phyloP scores from a whole-genome alignment of 2,113 vertebrate species.

The Ageneiosus marmoratus region DNA sequence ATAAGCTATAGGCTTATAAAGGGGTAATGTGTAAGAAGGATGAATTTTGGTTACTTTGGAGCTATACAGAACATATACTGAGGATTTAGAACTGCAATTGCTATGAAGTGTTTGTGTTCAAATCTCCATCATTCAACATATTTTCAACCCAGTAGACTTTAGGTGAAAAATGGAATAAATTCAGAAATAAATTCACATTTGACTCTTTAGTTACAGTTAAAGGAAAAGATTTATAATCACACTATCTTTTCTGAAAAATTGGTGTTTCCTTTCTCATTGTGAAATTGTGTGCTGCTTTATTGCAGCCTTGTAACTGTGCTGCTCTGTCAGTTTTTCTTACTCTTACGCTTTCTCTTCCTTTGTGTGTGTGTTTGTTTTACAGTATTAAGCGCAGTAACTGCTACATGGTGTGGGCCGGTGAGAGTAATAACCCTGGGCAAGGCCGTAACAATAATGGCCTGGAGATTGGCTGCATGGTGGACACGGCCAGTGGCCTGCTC shows the following conservation, averaged over 20 bases:
- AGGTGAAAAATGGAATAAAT: too few relatives aligned
- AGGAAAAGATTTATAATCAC: not conserved
- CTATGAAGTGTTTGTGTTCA: not conserved
- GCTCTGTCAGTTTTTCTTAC: not conserved
- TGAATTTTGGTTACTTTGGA: not conserved
- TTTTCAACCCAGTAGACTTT: too few relatives aligned
- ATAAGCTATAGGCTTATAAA: not conserved
- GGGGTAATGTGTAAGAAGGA: not conserved
- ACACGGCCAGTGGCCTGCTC: constrained; percentile 85
- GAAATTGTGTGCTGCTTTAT: not conserved
- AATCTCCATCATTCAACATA: not conserved
- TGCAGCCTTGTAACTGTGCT: not conserved
- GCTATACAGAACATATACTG: not conserved
- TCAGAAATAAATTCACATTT: not conserved
- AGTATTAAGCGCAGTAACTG: constrained; percentile 95
- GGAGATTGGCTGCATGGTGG: constrained; percentile 91
- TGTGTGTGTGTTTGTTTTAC: constrained; percentile 10
- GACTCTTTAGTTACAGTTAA: not conserved
- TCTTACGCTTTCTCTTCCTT: not conserved
- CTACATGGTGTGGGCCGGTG: constrained; percentile 96
- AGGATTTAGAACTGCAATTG: not conserved
- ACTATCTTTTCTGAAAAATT: too few relatives aligned
- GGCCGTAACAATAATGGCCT: constrained; percentile 90
- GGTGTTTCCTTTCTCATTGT: not conserved
- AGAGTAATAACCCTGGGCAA: constrained; percentile 88